Base-by-base conservation (phyloP, 2,113 vertebrate genomes). In the Paratilapia polleni region DNA sequence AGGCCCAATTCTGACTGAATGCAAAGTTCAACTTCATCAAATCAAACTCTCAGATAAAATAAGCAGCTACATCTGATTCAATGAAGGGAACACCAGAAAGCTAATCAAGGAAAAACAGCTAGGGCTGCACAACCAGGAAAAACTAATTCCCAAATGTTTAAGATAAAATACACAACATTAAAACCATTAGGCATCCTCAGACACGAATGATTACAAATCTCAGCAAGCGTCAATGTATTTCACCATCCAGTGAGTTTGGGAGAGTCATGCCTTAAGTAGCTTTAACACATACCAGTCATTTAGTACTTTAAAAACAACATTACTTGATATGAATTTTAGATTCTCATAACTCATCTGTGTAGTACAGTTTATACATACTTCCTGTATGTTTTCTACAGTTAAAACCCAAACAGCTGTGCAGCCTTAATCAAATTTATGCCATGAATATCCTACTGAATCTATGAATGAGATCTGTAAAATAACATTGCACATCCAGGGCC, bases 401-500 rank as follows among this genome's bases (percentile, higher is more conserved):
- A 80, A 26, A 62, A 73, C 24, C 22, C 34, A 41, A 82, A 79
- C 47, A 82, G 77, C 15, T 83, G 58, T 81, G 85, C 73, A 89
- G 78, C 85, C 24, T 11, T 9, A 22, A 52, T 7, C 78, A 5
- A 79, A 34, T 12, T 10, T 47, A n/a, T 54, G 4, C 70, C 17
- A 28, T 56, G 7, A 47, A 43, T 77, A n/a, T 66, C 34, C 24
- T 43, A 56, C n/a, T 24, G 60, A 74, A 84, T 28, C 6, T 56
- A 22, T 34, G 26, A 80, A 74, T 22, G 87, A 94, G 88, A 92
- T 91, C 88, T 88, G 81, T 86, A 70, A 87, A 92, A 81, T 87
- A 88, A 84, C 88, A 92, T 91, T 92, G 87, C 89, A 93, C 90
- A 85, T 60, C 85, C 77, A 62, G 36, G 73, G 82, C 84, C 81